A percentile compares a stretch with the other conserved stretches of the same genome.
Conservation (phyloP, 2,888 invertebrate genomes). For the Invenusta paracnida region DNA sequence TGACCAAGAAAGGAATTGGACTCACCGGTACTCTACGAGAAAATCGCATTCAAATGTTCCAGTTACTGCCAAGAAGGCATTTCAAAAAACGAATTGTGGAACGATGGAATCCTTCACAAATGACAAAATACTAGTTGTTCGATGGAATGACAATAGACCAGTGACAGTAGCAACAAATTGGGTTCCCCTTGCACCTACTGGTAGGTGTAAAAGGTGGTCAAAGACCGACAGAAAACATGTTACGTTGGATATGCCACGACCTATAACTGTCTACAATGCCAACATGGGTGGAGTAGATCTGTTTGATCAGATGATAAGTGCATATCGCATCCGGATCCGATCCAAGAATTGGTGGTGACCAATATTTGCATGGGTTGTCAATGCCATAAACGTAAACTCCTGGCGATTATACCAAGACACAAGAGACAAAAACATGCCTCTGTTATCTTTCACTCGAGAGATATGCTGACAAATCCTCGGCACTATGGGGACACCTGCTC, state of each 20-base stretch:
- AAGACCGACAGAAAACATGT: too few relatives aligned
- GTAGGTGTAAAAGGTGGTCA: too few relatives aligned
- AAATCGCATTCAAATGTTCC: slow-evolving; percentile 34
- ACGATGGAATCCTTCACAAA: neutral
- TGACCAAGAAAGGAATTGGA: slow-evolving; percentile 34
- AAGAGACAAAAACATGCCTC: neutral
- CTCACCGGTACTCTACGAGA: slow-evolving; percentile 41
- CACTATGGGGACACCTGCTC: neutral
- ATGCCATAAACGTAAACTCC: neutral
- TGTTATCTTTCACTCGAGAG: neutral
- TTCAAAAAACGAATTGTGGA: neutral
- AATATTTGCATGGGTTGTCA: neutral
- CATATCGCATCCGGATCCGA: neutral
- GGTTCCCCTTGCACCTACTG: neutral
- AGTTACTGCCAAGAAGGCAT: neutral
- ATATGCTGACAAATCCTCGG: neutral
- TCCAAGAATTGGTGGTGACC: neutral
- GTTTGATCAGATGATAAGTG: too few relatives aligned
- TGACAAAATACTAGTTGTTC: slow-evolving; percentile 3
- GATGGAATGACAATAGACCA: neutral
- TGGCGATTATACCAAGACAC: neutral
- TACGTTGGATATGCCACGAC: too few relatives aligned
- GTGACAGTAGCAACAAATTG: neutral
- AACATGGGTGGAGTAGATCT: too few relatives aligned
- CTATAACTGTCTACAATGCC: too few relatives aligned